phyloP scores from a whole-genome alignment of 2,113 vertebrate genomes.

The Ameiurus melas region DNA sequence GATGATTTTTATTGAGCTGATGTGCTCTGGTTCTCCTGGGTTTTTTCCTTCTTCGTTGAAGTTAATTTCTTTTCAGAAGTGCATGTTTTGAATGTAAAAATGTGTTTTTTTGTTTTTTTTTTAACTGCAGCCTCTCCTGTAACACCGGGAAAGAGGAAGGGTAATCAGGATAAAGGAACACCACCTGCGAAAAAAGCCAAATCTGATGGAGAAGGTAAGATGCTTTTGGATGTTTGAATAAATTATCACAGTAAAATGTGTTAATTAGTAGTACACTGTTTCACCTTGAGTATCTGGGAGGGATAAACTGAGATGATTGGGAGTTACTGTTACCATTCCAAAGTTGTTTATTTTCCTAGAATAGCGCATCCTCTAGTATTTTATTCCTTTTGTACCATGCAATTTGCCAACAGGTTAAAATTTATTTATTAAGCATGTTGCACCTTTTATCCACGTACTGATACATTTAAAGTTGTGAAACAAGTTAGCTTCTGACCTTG shows the following conservation, averaged over 20 bases:
- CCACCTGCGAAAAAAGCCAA: constrained; percentile 76
- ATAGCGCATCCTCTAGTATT: neutral
- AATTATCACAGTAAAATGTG: neutral
- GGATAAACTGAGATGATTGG: neutral
- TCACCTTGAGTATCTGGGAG: neutral
- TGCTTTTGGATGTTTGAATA: neutral
- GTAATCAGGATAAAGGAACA: constrained; percentile 72
- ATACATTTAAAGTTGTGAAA: no score
- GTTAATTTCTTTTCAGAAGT: neutral
- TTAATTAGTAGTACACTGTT: neutral
- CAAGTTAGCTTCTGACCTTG: no score
- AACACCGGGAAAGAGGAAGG: constrained; percentile 74
- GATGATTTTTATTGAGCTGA: constrained; percentile 18
- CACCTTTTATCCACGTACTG: no score
- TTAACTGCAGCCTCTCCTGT: constrained; percentile 54
- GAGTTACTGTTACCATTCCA: neutral
- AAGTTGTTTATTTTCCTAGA: neutral
- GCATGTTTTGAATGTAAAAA: no score
- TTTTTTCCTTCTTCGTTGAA: no score
- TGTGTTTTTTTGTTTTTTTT: neutral
- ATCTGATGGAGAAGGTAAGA: constrained; percentile 68
- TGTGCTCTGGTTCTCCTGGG: neutral
- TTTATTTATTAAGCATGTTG: no score
- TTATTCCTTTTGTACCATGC: no score
- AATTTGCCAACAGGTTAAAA: no score